Conservation (phyloP, 2,113 vertebrate species). For the Edolisoma coerulescens region DNA sequence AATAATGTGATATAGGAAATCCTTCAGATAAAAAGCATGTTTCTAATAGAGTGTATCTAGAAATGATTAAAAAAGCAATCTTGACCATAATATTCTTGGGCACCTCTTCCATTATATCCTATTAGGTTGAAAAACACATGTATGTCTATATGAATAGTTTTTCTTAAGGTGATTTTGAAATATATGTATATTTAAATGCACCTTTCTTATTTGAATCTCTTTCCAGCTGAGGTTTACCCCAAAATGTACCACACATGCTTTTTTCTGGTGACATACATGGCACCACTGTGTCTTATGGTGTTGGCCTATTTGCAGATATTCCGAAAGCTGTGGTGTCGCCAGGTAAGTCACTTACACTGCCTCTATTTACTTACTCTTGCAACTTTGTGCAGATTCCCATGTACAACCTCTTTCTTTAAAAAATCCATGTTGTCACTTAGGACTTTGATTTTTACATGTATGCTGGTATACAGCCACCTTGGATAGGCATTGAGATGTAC, state of each 20-base stretch:
- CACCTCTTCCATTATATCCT: background rate
- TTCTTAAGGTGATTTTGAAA: background rate
- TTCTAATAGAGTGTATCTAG: background rate
- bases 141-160: background rate
- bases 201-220: conserved; percentile 40
- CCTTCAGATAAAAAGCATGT: background rate
- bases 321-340: conserved; percentile 93
- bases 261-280: conserved; percentile 94
- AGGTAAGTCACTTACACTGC: conserved; percentile 73
- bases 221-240: conserved; percentile 89
- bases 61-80: background rate
- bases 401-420: background rate
- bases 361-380: background rate
- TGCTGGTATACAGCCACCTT: background rate
- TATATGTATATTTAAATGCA: background rate
- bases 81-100: background rate
- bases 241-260: conserved; percentile 95
- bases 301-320: conserved; percentile 97
- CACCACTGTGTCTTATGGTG: conserved; percentile 94
- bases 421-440: background rate
- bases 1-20: background rate
- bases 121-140: background rate
- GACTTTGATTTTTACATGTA: background rate
- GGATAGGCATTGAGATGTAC: background rate
- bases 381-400: background rate